A percentile compares a stretch with the other conserved stretches of the same genome.
These are phyloP conservation scores for Herpetotheres cachinnans DNA, from an alignment of 2,113 vertebrate genomes.

Conservation along the genomic window DNA sequence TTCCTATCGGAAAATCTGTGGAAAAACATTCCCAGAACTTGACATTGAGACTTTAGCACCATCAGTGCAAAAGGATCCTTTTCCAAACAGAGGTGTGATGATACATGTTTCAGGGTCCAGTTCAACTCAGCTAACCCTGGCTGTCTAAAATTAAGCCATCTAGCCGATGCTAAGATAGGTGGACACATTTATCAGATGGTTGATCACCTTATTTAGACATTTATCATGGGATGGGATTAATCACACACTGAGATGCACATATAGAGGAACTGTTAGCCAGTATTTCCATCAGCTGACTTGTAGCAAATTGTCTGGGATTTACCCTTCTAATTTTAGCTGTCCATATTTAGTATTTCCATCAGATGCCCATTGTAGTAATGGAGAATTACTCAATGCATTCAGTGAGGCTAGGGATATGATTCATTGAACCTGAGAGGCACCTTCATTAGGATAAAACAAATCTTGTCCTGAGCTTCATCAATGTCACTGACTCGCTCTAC, in stretches of 20 bases:
- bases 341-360: neutral
- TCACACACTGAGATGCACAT: neutral
- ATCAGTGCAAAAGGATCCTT: neutral
- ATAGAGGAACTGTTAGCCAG: neutral
- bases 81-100: neutral
- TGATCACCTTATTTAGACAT: neutral
- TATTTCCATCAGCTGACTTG: neutral
- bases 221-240: neutral
- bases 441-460: neutral
- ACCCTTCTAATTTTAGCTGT: neutral
- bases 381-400: neutral
- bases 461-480: neutral
- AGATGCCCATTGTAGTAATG: neutral
- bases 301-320: neutral
- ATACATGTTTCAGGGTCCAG: neutral
- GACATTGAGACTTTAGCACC: rapidly evolving
- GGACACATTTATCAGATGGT: rapidly evolving
- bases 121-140: neutral
- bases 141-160: neutral
- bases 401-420: neutral
- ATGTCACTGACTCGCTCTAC: neutral
- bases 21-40: neutral
- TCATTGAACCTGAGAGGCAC: neutral
- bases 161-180: neutral
- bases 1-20: neutral